Evolutionary conservation across 2,888 invertebrate species (phyloP).

Genomic region (Drosophila robusta): DNA sequence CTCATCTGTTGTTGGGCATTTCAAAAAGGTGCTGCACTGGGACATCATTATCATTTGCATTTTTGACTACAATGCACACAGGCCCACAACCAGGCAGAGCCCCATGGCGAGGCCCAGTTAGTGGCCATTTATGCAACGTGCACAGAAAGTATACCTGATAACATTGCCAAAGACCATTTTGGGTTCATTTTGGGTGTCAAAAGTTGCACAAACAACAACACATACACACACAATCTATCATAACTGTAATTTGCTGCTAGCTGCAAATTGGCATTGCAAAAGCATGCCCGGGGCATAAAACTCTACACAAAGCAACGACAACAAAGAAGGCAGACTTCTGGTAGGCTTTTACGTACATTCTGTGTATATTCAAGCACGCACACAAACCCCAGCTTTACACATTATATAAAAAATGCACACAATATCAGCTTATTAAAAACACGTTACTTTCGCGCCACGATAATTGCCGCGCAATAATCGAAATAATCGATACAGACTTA

Average conservation of each 20-base stretch:
- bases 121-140: slow-evolving; percentile 44
- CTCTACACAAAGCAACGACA: slow-evolving; percentile 10
- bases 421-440: too few species aligned
- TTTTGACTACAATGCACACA: slow-evolving; percentile 3
- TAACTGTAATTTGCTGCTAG: neutral
- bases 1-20: slow-evolving; percentile 17
- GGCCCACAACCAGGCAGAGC: neutral
- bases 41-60: slow-evolving; percentile 43
- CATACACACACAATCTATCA: neutral
- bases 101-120: slow-evolving; percentile 3
- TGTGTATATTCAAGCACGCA: too few species aligned
- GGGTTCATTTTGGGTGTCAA: slow-evolving; percentile 24
- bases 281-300: slow-evolving; percentile 1
- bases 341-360: too few species aligned
- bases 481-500: neutral
- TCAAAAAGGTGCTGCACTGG: slow-evolving; percentile 15
- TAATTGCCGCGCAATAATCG: slow-evolving; percentile 2
- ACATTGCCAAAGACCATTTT: slow-evolving; percentile 39
- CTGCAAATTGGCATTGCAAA: slow-evolving; percentile 10
- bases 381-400: too few species aligned
- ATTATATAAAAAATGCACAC: too few species aligned
- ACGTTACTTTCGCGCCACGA: slow-evolving; percentile 19
- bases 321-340: too few species aligned
- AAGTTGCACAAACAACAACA: slow-evolving; percentile 9
- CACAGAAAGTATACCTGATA: slow-evolving; percentile 46